Base-by-base conservation (phyloP, 2,888 invertebrate genomes). In the Callinectes sapidus region DNA sequence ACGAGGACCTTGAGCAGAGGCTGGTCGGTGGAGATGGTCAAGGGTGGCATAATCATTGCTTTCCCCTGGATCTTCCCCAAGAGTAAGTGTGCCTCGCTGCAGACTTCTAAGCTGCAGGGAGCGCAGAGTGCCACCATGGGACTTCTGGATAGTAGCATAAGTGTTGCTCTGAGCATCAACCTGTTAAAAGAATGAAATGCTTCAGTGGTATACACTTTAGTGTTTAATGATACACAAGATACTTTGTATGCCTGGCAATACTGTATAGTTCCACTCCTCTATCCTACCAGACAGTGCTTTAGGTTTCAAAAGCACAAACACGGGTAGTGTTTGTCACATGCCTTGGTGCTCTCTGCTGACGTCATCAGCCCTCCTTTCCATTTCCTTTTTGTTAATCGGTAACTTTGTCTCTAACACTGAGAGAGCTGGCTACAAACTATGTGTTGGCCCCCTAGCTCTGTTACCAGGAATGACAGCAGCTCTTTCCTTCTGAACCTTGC, bases 111-210 rank as follows among this genome's bases (percentile, higher is more conserved):
- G 92, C 61, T 94, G 94, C 71, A 94, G 54, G 2, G 94, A 94
- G 35, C 94, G 91, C 42, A 94, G 85, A 71, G 94, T 94, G 28
- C 94, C 94, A 5, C 94, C 94, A 55, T 94, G 94, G 48, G 93
- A 93, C 88, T 94, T 94, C 77, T 97, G 97, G 95, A 98, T 97
- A 39, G 97, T 98, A 5, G 97, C 98, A 95, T 98, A 98, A 0
- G 97, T 97, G 95, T 98, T 97, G 95, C 95, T 95, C 90, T 95
- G 94, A 14, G 94, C 94, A 48, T 98, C 97, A 94, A 97, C 96
- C 97, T 97, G 95, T 23, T 39, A n/a, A 71, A 42, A 54, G 61
- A 86, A 92, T 89, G 32, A 87, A 39, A 18, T 85, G n/a, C 35
- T 39, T 87, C n/a, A n/a, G 48, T 39, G 39, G n/a, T 87, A 42